phyloP scores from a whole-genome alignment of 2,113 vertebrate genomes.

The Callaeas wilsoni region DNA sequence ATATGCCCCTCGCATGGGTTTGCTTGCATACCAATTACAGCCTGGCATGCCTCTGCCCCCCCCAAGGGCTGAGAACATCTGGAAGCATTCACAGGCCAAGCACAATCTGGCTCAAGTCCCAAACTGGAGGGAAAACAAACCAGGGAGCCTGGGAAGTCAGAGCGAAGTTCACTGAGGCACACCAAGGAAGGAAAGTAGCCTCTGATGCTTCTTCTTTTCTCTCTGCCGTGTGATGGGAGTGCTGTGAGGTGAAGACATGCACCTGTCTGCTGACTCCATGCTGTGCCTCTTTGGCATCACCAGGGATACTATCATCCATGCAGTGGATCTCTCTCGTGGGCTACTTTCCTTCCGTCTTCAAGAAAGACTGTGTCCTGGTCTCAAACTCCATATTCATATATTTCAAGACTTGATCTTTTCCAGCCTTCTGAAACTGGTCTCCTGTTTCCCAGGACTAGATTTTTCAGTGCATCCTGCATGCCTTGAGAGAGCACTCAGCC shows the following conservation, averaged over 20 bases:
- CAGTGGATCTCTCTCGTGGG: not conserved
- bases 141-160: constrained; percentile 1
- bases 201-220: not conserved
- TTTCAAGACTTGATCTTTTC: not conserved
- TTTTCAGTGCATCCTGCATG: not conserved
- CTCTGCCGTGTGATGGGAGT: not conserved
- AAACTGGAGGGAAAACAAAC: not conserved
- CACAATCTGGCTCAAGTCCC: not conserved
- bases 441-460: not conserved
- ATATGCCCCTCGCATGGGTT: not conserved
- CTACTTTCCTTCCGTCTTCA: not conserved
- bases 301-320: not conserved
- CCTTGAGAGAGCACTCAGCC: not conserved
- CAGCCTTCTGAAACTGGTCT: not conserved
- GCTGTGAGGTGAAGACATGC: not conserved
- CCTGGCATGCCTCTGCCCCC: not conserved
- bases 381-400: not conserved
- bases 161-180: not conserved
- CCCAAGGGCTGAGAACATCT: constrained; percentile 34
- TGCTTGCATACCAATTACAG: constrained; percentile 32
- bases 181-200: not conserved
- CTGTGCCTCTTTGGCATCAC: not conserved
- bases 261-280: not conserved
- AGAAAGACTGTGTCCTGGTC: not conserved
- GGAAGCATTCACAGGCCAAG: constrained; percentile 34